Base-by-base conservation (phyloP, 2,113 vertebrate genomes). In the Trogon surrucura region DNA sequence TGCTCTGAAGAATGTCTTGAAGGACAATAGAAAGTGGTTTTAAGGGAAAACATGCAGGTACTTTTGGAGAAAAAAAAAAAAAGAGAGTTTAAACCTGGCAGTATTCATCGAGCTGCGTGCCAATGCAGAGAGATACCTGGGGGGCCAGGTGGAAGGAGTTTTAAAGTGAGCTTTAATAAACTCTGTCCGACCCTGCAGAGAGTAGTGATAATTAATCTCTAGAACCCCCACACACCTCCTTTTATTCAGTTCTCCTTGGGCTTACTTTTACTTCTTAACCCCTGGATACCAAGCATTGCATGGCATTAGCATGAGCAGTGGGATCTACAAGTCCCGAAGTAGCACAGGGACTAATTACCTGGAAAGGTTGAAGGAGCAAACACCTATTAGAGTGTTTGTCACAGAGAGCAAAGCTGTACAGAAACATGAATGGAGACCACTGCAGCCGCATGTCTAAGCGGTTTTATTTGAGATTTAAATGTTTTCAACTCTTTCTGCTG, bases 331-430 rank as follows among this genome's bases (percentile, higher is more conserved):
- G 51, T 81, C 71, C 78, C 72, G 54, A 84, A 44, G 88, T 11
- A 80, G 85, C 77, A 32, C 10, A 10, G 90, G 81, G 93, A 95
- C 89, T 93, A 66, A 97, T 97, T 95, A 89, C 89, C 91, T 95
- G 81, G 85, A 65, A 89, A 90, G 65, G 95, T 13, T 94, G 88
- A 54, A 93, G 96, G 45, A 96, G 53, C 67, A 73, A 95, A 88
- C 66, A 88, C 71, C 78, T 85, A n/a, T 30, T 54, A 22, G 61
- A 91, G 78, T 53, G 45, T 60, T 94, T 90, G 89, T 75, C 70
- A 58, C 29, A 54, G 79, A 71, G 90, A 91, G 51, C 41, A 83
- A 78, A 72, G 34, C 34, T 88, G n/a, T 65, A n/a, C 85, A 57
- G 93, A 72, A 72, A 17, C 70, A 47, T 23, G 16, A 86, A 62